These are phyloP conservation scores for Symphodus melops DNA, from an alignment of 2,113 vertebrate species.

Conservation along the genomic window DNA sequence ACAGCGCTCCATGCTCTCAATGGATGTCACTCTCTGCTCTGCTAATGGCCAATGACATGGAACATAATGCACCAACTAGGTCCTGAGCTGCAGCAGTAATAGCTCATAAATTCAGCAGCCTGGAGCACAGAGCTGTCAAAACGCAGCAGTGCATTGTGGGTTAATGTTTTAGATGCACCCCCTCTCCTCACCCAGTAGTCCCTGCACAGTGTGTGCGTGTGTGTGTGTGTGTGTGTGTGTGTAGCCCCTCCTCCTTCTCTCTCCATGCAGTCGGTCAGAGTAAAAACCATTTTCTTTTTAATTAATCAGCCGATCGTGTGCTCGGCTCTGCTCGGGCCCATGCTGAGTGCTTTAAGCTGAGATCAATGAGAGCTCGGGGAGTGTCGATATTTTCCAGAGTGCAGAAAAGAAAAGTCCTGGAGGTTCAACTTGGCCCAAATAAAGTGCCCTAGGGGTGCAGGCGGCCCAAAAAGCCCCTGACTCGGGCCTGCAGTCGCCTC, in stretches of 20 bases:
- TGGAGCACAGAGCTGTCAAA: slow-evolving; percentile 87
- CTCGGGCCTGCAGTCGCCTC: slow-evolving; percentile 45
- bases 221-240: not conserved
- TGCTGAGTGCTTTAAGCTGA: slow-evolving; percentile 82
- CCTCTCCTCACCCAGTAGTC: slow-evolving; percentile 37
- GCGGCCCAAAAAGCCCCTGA: slow-evolving; percentile 80
- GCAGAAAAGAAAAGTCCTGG: slow-evolving; percentile 78
- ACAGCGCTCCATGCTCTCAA: slow-evolving; percentile 83
- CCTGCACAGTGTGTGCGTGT: slow-evolving; percentile 19
- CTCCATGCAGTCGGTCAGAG: slow-evolving; percentile 80
- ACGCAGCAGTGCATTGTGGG: slow-evolving; percentile 84
- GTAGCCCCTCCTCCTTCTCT: slow-evolving; percentile 47
- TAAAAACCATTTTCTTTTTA: slow-evolving; percentile 91
- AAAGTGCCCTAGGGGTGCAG: slow-evolving; percentile 59
- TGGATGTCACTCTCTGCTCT: slow-evolving; percentile 86
- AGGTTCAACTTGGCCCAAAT: slow-evolving; percentile 77
- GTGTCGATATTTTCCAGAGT: slow-evolving; percentile 84
- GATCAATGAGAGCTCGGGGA: slow-evolving; percentile 83
- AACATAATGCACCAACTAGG: slow-evolving; percentile 91
- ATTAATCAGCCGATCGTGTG: slow-evolving; percentile 89
- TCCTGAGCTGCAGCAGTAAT: slow-evolving; percentile 86
- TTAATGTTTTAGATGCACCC: slow-evolving; percentile 85
- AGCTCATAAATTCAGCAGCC: slow-evolving; percentile 87
- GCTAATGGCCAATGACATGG: slow-evolving; percentile 91
- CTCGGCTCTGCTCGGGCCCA: slow-evolving; percentile 63